Conservation (phyloP, 2,888 invertebrate genomes). For the Tetragnatha montana region DNA sequence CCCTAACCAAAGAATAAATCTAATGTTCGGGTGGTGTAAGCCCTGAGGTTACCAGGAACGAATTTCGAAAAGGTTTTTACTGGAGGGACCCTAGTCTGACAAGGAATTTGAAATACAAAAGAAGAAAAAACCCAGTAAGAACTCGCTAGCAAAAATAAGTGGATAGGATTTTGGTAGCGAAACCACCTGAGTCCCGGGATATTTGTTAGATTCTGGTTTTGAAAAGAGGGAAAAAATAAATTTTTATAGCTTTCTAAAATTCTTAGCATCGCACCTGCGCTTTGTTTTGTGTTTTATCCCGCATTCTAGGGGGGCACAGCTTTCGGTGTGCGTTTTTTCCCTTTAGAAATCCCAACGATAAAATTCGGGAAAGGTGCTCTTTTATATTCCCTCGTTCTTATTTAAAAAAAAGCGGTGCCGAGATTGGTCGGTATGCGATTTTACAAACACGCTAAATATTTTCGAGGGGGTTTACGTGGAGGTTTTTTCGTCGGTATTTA, state of each 20-base stretch:
- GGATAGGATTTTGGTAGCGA: slow-evolving; percentile 49
- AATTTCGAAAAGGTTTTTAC: slow-evolving; percentile 33
- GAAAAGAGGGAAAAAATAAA: slow-evolving; percentile 43
- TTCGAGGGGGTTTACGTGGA: background rate
- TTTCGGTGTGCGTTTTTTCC: background rate
- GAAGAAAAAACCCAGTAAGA: slow-evolving; percentile 3
- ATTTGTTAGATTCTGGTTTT: slow-evolving; percentile 65
- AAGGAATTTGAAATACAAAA: slow-evolving; percentile 2
- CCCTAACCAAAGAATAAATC: slow-evolving; percentile 34
- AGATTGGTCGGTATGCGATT: slow-evolving; percentile 35
- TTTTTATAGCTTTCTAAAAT: slow-evolving; percentile 60
- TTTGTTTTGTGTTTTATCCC: slow-evolving; percentile 39
- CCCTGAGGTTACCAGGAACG: slow-evolving; percentile 19
- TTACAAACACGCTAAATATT: background rate
- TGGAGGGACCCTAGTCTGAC: slow-evolving; percentile 4
- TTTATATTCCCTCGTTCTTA: slow-evolving; percentile 36
- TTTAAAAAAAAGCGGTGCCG: slow-evolving; percentile 32
- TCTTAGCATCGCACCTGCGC: slow-evolving; percentile 62
- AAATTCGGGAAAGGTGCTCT: slow-evolving; percentile 24
- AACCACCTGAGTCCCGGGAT: slow-evolving; percentile 66
- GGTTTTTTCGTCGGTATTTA: background rate
- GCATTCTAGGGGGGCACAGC: background rate
- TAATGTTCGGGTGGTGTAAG: slow-evolving; percentile 48
- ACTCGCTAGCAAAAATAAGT: slow-evolving; percentile 53
- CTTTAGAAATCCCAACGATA: slow-evolving; percentile 29